A percentile compares a stretch with the other conserved stretches of the same genome.
Conservation (phyloP, 2,797 vertebrate species). For the Dallia pectoralis region DNA sequence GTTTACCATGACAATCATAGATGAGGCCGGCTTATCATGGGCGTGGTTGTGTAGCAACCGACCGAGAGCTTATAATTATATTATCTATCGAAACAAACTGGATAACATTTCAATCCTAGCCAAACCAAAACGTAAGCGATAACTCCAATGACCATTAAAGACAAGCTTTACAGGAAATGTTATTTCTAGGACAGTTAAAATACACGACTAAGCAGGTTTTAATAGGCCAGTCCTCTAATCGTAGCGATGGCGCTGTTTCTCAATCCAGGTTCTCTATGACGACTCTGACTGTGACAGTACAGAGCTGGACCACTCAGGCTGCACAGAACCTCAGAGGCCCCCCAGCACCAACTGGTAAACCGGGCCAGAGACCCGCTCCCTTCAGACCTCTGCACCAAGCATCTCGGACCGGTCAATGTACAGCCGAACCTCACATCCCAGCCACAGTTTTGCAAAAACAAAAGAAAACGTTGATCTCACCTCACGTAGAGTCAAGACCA, state of each 20-base stretch:
- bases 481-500: slow-evolving; percentile 34
- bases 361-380: slow-evolving; percentile 3
- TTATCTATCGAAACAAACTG: neutral
- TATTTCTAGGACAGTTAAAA: neutral
- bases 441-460: slow-evolving; percentile 50
- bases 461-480: slow-evolving; percentile 26
- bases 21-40: neutral
- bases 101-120: too few relatives aligned
- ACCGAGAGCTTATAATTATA: neutral
- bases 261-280: slow-evolving; percentile 70
- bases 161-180: neutral
- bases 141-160: neutral
- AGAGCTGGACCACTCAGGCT: slow-evolving; percentile 86
- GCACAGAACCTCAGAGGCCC: slow-evolving; percentile 75
- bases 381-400: neutral
- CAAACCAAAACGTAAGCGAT: too few relatives aligned
- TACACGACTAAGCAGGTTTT: neutral
- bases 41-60: neutral
- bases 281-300: slow-evolving; percentile 91
- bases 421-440: slow-evolving; percentile 16
- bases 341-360: slow-evolving; percentile 79
- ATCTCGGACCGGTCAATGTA: slow-evolving; percentile 17
- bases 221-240: slow-evolving; percentile 1
- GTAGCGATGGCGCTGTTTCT: slow-evolving; percentile 12
- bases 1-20: neutral